Evolutionary conservation across 2,797 vertebrate genomes (phyloP), one percentile per base, ranked within the genome.

Genomic region (Cephalopachus bancanus): DNA sequence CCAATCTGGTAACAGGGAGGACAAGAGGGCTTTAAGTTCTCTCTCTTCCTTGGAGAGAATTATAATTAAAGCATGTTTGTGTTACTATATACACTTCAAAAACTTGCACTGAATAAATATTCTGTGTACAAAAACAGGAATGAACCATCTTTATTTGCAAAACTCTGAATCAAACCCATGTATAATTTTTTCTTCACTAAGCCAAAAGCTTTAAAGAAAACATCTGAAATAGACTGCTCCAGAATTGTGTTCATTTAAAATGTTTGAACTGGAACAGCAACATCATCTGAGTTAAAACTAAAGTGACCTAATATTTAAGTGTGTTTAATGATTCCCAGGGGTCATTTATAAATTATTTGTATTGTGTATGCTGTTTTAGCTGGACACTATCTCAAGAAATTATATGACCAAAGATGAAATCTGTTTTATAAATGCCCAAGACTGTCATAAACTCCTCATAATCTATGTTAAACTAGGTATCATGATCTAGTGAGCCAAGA

Each of bases 181-280:
- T 79, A 53, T 84, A 85, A 28, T 55, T 62, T 93, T 92, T 96
- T 59, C 79, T 89, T 97, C n/a, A 26, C 62, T 84, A 93, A 96
- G 94, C 10, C 28, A 83, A n/a, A 85, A 51, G 30, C 49, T 91
- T 94, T 84, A 91, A 97, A 84, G 76, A 96, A 95, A 83, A 53
- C 7, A 69, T 67, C 62, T 76, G 30, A 97, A 97, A 89, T 49
- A 67, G 20, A 28, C 49, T 26, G 51, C 75, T 69, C 72, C 49
- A 74, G 67, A 75, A 28, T 49, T 26, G 10, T 44, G 44, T 53
- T 93, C 76, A 88, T 90, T 90, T 88, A 81, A 75, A 96, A 88
- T 64, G n/a, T 89, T 85, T 69, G 65, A 94, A 33, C 26, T 44
- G 22, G 28, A 88, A 37, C 74, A 90, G 76, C 60, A 94, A 3